These are phyloP conservation scores for Drosophila eohydei DNA, from an alignment of 2,888 invertebrate species.

Conservation along the genomic window DNA sequence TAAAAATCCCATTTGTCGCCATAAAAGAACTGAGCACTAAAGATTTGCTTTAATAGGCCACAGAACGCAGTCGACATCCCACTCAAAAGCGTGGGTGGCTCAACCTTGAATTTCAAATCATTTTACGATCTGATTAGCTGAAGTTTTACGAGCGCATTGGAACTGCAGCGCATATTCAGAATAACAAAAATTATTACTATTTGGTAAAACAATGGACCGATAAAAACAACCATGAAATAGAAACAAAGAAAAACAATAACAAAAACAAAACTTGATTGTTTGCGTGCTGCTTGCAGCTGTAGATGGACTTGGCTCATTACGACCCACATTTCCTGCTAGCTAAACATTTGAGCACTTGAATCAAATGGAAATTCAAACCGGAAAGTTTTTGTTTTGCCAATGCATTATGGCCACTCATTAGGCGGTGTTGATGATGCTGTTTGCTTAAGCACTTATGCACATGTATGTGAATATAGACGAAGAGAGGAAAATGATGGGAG, in stretches of 20 bases:
- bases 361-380: constrained; percentile 69
- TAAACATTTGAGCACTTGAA: constrained; percentile 43
- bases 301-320: constrained; percentile 18
- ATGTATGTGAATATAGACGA: background rate
- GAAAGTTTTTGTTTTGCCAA: constrained; percentile 48
- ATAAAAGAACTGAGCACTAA: background rate
- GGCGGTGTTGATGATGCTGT: constrained; percentile 38
- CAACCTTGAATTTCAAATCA: constrained; percentile 42
- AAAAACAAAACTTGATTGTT: constrained; percentile 3
- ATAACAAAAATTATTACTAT: constrained; percentile 17
- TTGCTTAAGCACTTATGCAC: constrained; percentile 47
- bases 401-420: constrained; percentile 56
- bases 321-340: constrained; percentile 58
- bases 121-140: constrained; percentile 41
- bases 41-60: background rate
- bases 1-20: constrained; percentile 1
- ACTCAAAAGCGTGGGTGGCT: constrained; percentile 4
- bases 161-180: constrained; percentile 15
- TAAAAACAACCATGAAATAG: constrained; percentile 33
- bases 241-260: background rate
- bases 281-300: background rate
- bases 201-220: constrained; percentile 38
- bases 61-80: background rate
- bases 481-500: background rate
- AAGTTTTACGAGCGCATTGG: constrained; percentile 35